Evolutionary conservation across 2,113 vertebrate genomes (phyloP).

Genomic region (Urocolius indicus): DNA sequence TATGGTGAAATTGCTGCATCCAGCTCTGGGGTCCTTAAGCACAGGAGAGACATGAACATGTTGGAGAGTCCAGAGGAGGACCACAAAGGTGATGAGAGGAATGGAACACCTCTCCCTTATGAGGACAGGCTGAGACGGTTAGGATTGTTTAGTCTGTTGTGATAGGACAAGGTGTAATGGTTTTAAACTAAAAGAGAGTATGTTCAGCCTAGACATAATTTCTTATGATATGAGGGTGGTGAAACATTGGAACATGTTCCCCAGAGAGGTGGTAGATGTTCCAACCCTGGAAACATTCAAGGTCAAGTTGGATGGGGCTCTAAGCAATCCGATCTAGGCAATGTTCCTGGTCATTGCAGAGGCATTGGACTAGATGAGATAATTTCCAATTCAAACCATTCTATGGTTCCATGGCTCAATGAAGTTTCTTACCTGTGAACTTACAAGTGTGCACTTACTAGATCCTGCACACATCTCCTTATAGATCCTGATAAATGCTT

Average conservation of each 20-base stretch:
- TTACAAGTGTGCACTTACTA: not conserved
- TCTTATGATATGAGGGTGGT: too few relatives aligned
- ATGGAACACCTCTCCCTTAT: not conserved
- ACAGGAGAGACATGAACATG: not conserved
- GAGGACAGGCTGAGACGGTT: not conserved
- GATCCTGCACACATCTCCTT: not conserved
- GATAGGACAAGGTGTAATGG: not conserved
- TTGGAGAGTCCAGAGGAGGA: not conserved
- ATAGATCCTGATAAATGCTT: not conserved
- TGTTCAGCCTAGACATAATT: too few relatives aligned
- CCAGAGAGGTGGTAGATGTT: not conserved
- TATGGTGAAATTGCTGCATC: not conserved
- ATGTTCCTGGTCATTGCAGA: not conserved
- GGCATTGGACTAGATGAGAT: not conserved
- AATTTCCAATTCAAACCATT: not conserved
- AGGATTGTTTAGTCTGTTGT: not conserved
- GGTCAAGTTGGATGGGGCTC: not conserved
- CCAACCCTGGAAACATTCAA: not conserved
- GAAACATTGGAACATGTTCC: too few relatives aligned
- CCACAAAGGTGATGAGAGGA: not conserved
- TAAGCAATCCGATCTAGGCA: not conserved
- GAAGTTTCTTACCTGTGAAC: not conserved
- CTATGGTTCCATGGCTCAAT: not conserved
- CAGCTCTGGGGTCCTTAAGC: not conserved
- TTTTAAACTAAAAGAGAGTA: too few relatives aligned